Conservation (phyloP, 1,140 invertebrate species). For the Vanessa atalanta region DNA sequence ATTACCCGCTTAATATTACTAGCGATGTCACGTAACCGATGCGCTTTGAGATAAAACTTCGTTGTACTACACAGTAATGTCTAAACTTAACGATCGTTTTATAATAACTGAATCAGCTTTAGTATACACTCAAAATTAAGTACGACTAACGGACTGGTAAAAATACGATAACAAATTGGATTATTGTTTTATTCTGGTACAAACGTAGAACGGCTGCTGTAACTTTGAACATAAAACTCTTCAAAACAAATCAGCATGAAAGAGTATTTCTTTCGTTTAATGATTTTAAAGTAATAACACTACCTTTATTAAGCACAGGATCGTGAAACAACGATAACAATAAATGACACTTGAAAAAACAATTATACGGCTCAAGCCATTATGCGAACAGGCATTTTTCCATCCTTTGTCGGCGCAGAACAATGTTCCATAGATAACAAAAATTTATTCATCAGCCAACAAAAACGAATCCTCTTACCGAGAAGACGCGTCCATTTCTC, state of each 20-base stretch:
- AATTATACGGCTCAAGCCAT: slow-evolving; percentile 26
- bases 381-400: slow-evolving; percentile 28
- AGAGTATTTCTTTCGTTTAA: too few relatives aligned
- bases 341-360: slow-evolving; percentile 31
- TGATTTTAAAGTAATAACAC: not conserved
- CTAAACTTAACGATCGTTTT: not conserved
- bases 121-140: too few relatives aligned
- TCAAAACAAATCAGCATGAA: not conserved
- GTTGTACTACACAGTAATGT: not conserved
- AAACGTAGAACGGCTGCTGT: too few relatives aligned
- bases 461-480: slow-evolving; percentile 58
- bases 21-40: slow-evolving; percentile 10
- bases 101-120: not conserved
- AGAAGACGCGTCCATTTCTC: slow-evolving; percentile 55
- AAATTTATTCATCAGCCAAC: slow-evolving; percentile 62
- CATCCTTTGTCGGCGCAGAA: slow-evolving; percentile 47
- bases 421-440: slow-evolving; percentile 57
- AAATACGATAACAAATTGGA: too few relatives aligned
- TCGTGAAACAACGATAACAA: slow-evolving; percentile 12
- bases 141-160: too few relatives aligned
- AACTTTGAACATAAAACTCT: not conserved
- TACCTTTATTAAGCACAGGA: slow-evolving; percentile 5
- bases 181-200: too few relatives aligned
- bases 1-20: slow-evolving; percentile 25
- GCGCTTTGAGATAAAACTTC: not conserved